Base-by-base conservation (phyloP, 2,113 vertebrate species). In the Phodopus roborovskii region DNA sequence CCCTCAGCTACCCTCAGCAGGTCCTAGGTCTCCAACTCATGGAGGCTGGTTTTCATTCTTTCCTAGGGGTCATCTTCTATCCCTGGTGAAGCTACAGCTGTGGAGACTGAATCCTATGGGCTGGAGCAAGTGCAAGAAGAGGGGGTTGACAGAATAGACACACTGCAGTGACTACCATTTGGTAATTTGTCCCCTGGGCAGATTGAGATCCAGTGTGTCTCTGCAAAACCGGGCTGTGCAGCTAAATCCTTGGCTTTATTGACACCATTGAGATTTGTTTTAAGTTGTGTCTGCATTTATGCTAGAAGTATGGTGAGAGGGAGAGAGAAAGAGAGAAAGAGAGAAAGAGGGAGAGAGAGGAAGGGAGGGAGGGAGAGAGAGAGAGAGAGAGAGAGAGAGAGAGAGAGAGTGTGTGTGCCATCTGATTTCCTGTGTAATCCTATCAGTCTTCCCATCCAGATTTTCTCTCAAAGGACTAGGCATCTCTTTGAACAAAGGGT, bases 391-490 rank as follows among this genome's bases (percentile, higher is more conserved):
- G n/a, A n/a, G n/a, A n/a, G n/a, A n/a, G n/a, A n/a, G n/a, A n/a
- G n/a, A n/a, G n/a, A n/a, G n/a, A n/a, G n/a, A n/a, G n/a, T n/a
- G n/a, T n/a, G n/a, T n/a, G n/a, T n/a, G 42, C n/a, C 28, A 5
- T 39, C 77, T 87, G 33, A 62, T 58, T 26, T 91, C 71, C 64
- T 53, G 9, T 77, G 24, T 75, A 48, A 62, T 66, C 12, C 42
- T 58, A 86, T 60, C 53, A 90, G 70, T 58, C 28, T 73, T 88
- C 53, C 26, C 33, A 68, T 88, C 36, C 42, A 45, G 42, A 6
- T 64, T 88, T 5, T 66, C 48, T 95, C 71, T 60, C 68, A 87
- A 79, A 97, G 78, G 78, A 73, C 33, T 95, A 39, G 50, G 7
- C 42, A 50, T 82, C 10, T 87, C 81, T 92, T 58, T 33, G 74